These are phyloP conservation scores for Heteromurus nitidus DNA, from an alignment of 2,888 invertebrate genomes.

Conservation along the genomic window DNA sequence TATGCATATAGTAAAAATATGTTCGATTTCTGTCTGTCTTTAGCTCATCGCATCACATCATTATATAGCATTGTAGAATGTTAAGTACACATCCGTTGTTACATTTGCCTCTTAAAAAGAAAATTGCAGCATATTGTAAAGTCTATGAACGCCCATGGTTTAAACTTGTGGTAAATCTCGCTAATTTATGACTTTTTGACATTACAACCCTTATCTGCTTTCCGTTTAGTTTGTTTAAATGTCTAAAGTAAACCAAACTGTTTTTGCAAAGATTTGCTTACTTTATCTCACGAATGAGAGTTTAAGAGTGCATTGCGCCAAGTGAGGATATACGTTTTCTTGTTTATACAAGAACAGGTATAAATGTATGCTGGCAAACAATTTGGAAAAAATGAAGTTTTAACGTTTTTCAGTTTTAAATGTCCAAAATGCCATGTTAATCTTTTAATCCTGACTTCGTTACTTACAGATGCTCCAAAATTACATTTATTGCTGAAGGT, in stretches of 20 bases:
- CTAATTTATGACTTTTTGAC: constrained; percentile 54
- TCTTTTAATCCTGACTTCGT: too few species aligned
- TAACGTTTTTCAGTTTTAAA: too few species aligned
- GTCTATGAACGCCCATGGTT: constrained; percentile 19
- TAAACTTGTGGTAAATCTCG: constrained; percentile 24
- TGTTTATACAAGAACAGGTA: background rate
- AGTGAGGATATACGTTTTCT: background rate
- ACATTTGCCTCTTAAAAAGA: constrained; percentile 17
- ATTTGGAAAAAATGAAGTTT: too few species aligned
- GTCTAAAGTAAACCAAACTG: constrained; percentile 40
- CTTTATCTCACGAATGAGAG: background rate
- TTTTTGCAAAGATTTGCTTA: constrained; percentile 36
- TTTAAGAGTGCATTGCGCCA: background rate
- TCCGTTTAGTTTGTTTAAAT: constrained; percentile 36
- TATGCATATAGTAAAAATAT: constrained; percentile 66
- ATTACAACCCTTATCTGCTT: constrained; percentile 33
- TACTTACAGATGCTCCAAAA: too few species aligned
- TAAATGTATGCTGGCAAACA: too few species aligned
- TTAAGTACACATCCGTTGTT: constrained; percentile 62
- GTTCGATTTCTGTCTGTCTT: constrained; percentile 54
- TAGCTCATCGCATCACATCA: constrained; percentile 25
- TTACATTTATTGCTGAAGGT: too few species aligned
- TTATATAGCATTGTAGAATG: constrained; percentile 28
- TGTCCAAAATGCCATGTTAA: too few species aligned
- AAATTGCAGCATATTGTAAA: constrained; percentile 12